These are phyloP conservation scores for Clarias macrocephalus DNA, from an alignment of 2,113 vertebrate species.

Conservation along the genomic window DNA sequence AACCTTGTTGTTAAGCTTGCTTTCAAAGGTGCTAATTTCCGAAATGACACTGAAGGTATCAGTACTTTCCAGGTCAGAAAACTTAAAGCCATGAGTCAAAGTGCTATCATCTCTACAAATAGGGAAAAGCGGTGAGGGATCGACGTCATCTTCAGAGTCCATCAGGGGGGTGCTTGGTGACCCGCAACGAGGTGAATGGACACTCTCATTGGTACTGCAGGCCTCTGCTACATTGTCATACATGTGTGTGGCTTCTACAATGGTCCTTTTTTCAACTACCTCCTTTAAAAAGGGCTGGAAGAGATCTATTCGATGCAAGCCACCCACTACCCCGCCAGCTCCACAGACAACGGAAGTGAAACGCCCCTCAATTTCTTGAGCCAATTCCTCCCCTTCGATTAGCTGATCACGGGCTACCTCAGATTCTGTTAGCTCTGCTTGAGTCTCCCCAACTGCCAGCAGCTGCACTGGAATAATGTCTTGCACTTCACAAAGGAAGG, in stretches of 20 bases:
- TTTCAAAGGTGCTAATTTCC: conserved; percentile 81
- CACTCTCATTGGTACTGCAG: conserved; percentile 82
- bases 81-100: conserved; percentile 78
- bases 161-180: conserved; percentile 85
- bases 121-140: conserved; percentile 76
- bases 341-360: conserved; percentile 81
- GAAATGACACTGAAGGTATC: conserved; percentile 82
- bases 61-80: conserved; percentile 83
- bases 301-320: conserved; percentile 84
- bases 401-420: conserved; percentile 86
- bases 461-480: conserved; percentile 93
- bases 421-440: conserved; percentile 78
- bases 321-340: conserved; percentile 76
- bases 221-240: conserved; percentile 92
- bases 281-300: conserved; percentile 91
- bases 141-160: conserved; percentile 90
- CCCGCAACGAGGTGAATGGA: conserved; percentile 83
- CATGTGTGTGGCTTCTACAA: conserved; percentile 91
- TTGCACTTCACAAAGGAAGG: conserved; percentile 94
- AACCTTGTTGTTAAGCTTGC: conserved; percentile 88
- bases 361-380: conserved; percentile 87
- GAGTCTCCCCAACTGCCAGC: conserved; percentile 82
- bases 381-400: conserved; percentile 88
- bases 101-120: conserved; percentile 77
- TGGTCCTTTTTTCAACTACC: conserved; percentile 86